Evolutionary conservation across 1,140 invertebrate species (phyloP), one percentile per base, ranked within the genome.

Genomic region (Leptopilina boulardi): DNA sequence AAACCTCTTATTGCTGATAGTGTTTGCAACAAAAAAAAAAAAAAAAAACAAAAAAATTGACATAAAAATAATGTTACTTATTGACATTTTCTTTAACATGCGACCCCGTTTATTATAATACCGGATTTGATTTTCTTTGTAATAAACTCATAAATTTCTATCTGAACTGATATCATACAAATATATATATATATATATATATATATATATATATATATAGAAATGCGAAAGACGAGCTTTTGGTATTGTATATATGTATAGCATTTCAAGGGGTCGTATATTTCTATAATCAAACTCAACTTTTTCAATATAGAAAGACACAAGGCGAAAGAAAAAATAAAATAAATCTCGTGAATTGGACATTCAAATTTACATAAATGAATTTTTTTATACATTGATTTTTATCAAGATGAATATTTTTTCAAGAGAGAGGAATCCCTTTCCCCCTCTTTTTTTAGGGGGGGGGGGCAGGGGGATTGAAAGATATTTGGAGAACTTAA

Each of bases 11-110:
- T n/a, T n/a, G 75, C 59, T 51, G 79, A 84, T 79, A 82, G 56
- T 70, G 75, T 21, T n/a, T 9, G 59, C 21, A 19, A 75, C 21
- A 38, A 80, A 80, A 70, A 80, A 71, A 82, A 80, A 80, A 81
- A 71, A 82, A 81, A 78, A 44, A 51, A 41, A 41, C 73, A 79
- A 82, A 82, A 79, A 78, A 77, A 51, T 26, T 42, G 72, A 59
- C 42, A 59, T 59, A 70, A 76, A 78, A 80, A 71, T 80, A 80
- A 47, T n/a, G 15, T 74, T 13, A 23, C 54, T 73, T 71, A 70
- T 77, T 75, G 71, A 56, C 30, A 18, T 18, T 21, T 73, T 23
- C 19, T n/a, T 71, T 4, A 34, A 19, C 54, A 70, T 34, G 34
- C 38, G 2, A 30, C 56, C 54, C 56, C 54, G 47, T 19, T 18